Evolutionary conservation across 1,140 invertebrate genomes (phyloP).

Genomic region (Drosophila tropicalis): DNA sequence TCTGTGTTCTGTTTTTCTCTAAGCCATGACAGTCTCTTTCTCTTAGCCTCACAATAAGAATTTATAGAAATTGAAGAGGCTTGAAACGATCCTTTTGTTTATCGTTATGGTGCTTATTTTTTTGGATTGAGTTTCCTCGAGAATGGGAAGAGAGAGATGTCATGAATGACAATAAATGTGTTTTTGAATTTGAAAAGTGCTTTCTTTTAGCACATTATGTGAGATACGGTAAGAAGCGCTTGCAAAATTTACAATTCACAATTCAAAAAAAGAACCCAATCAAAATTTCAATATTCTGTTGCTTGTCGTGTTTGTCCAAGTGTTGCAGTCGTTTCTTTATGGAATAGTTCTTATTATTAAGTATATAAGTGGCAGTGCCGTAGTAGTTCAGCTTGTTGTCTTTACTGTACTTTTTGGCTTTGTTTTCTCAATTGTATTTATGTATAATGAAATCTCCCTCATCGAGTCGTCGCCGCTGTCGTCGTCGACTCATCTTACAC

Average conservation of each 20-base stretch:
- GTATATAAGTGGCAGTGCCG: too few relatives aligned
- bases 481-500: conserved; percentile 37
- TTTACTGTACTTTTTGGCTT: conserved; percentile 1
- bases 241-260: neutral
- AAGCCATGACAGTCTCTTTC: too few relatives aligned
- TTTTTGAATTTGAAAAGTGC: neutral
- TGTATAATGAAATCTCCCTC: neutral
- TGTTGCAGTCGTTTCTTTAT: too few relatives aligned
- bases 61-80: conserved; percentile 49
- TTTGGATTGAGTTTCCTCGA: conserved; percentile 17
- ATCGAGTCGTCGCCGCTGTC: neutral
- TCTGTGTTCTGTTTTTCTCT: neutral
- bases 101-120: conserved; percentile 18
- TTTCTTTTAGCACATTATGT: neutral
- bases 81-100: conserved; percentile 62
- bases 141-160: neutral
- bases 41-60: neutral
- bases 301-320: too few relatives aligned
- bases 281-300: too few relatives aligned
- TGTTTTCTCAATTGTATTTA: neutral
- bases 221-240: conserved; percentile 39
- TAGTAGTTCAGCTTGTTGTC: neutral
- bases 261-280: too few relatives aligned
- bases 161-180: neutral
- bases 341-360: too few relatives aligned